Base-by-base conservation (phyloP, 2,888 invertebrate species). In the Eurytoma californica region DNA sequence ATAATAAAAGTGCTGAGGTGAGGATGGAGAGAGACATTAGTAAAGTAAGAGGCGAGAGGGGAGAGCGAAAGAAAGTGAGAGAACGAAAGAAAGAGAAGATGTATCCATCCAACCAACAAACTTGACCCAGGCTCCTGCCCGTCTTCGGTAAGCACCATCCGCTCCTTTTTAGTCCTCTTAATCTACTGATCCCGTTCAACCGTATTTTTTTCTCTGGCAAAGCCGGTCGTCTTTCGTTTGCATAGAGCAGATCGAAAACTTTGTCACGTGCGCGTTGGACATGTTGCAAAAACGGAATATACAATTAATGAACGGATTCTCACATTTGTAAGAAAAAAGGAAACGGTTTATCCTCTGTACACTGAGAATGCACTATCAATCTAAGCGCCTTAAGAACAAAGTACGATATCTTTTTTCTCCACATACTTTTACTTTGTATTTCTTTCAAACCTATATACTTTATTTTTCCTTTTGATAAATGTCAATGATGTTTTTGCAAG, bases 101-200 rank as follows among this genome's bases (percentile, higher is more conserved):
- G 88, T 89, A 87, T 88, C 85, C 83, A 85, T 85, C 86, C 88
- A 89, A 88, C 86, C 88, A 89, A 88, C 89, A 87, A 88, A 88
- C 90, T 90, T 89, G 89, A 89, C 88, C 90, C 88, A 89, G 86
- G 89, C 87, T 90, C 90, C 90, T 89, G 90, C 87, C 90, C 89
- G 86, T 89, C 86, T 89, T 88, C 86, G 90, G 90, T 90, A 90
- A 90, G 90, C 90, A 90, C 90, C 88, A 90, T 88, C 90, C 90
- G 84, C 84, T 90, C 90, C 90, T 89, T 87, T 86, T 87, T 89
- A 89, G 87, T 90, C 90, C 90, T 87, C 82, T 90, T 89, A 89
- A 90, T 87, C 88, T 89, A 89, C 89, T 88, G 86, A 86, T 88
- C 88, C 89, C 85, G 84, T 86, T 87, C 85, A 85, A 89, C 86